These are phyloP conservation scores for Thalassarche chlororhynchos DNA, from an alignment of 2,113 vertebrate genomes.

Conservation along the genomic window DNA sequence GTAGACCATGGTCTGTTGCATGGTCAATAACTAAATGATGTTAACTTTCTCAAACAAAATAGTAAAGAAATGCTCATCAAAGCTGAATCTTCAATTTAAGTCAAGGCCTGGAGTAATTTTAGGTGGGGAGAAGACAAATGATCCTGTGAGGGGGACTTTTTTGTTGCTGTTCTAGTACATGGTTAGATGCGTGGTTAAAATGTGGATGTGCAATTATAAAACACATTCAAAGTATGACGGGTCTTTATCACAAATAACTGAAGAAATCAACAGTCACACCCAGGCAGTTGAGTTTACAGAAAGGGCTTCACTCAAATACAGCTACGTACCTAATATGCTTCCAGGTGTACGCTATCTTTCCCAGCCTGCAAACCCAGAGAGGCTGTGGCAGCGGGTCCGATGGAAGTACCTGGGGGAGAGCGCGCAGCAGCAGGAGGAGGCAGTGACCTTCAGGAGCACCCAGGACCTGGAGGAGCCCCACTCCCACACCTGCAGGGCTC, in stretches of 20 bases:
- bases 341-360: not conserved
- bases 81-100: not conserved
- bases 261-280: not conserved
- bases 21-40: not conserved
- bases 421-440: not conserved
- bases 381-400: no score
- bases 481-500: not conserved
- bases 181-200: not conserved
- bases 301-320: not conserved
- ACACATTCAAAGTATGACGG: not conserved
- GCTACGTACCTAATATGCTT: no score
- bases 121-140: not conserved
- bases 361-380: not conserved
- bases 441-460: not conserved
- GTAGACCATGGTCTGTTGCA: not conserved
- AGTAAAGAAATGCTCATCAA: not conserved
- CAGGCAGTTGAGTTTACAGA: not conserved
- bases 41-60: not conserved
- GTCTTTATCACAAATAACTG: not conserved
- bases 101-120: not conserved
- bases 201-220: not conserved
- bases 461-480: not conserved
- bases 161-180: not conserved
- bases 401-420: not conserved
- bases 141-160: not conserved